Base-by-base conservation (phyloP, 2,797 vertebrate species). In the Alfaro cultratus region DNA sequence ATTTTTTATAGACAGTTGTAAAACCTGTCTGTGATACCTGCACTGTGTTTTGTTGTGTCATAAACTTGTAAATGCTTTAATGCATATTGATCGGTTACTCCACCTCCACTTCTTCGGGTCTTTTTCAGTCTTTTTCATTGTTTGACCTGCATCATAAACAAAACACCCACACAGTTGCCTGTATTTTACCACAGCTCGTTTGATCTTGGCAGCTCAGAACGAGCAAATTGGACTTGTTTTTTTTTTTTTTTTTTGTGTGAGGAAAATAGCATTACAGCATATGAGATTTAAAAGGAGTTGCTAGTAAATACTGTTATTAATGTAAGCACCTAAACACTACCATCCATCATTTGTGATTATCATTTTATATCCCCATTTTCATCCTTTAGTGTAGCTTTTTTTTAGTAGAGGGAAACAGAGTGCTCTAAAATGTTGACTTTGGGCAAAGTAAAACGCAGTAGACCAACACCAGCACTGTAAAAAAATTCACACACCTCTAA, bases 21-120 rank as follows among this genome's bases (percentile, higher is more conserved):
- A 51, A 74, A 51, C 13, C 45, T 4, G 8, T 18, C 31, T 36
- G 57, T 34, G 41, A 53, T 53, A 71, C 21, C 47, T 82, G 76
- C 46, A n/a, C n/a, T 23, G 18, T 60, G 34, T 75, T 75, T 79
- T 51, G 29, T 53, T 75, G 64, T 43, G 49, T 75, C 45, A 71
- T 62, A 34, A 72, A 70, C 77, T 60, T 75, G 21, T 43, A 62
- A 75, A 80, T 72, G 26, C 74, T 78, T 72, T 78, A 60, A 73
- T 34, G 60, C n/a, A 36, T 70, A 83, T 81, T 75, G 79, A 79
- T 76, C 68, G 31, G 36, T 76, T 72, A 29, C 46, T 72, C 36
- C 13, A 55, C 43, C 45, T 82, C 29, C 71, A n/a, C 74, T 4
- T 79, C 57, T 53, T 39, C 2, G 49, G 39, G 34, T 43, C 13